A percentile compares a stretch with the other conserved stretches of the same genome.
Evolutionary conservation across 1,140 invertebrate species (phyloP).

Genomic region (Drosophila sechellia): DNA sequence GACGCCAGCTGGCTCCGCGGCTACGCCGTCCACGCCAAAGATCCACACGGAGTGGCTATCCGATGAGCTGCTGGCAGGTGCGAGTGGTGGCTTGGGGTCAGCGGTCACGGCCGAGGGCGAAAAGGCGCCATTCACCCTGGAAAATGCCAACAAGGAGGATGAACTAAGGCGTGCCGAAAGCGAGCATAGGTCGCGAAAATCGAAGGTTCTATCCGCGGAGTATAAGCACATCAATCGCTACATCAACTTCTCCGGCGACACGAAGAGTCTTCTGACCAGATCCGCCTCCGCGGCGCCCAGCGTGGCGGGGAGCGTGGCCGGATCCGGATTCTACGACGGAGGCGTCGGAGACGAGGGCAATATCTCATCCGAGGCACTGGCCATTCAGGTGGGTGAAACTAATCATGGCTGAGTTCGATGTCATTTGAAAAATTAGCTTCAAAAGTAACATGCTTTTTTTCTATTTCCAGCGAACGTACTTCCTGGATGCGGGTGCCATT

Average conservation of each 20-base stretch:
- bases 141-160: conserved; percentile 80
- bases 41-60: conserved; percentile 69
- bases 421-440: no score
- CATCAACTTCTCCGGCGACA: conserved; percentile 80
- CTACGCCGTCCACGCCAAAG: conserved; percentile 69
- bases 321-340: conserved; percentile 38
- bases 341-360: conserved; percentile 69
- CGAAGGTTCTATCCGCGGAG: conserved; percentile 77
- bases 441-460: background rate
- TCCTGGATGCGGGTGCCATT: conserved; percentile 89
- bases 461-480: conserved; percentile 65
- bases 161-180: conserved; percentile 71
- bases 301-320: conserved; percentile 43
- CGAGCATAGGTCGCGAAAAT: conserved; percentile 78
- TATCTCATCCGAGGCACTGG: conserved; percentile 79
- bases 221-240: conserved; percentile 82
- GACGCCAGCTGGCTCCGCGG: conserved; percentile 25
- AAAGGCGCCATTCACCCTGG: conserved; percentile 71
- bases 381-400: conserved; percentile 61
- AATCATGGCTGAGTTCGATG: no score
- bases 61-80: conserved; percentile 48
- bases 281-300: conserved; percentile 71
- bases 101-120: conserved; percentile 7
- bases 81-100: background rate
- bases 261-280: conserved; percentile 73